Percentiles rank a stretch among this genome's conserved stretches.
phyloP scores from a whole-genome alignment of 2,113 vertebrate species.

The Dicrurus megarhynchus region DNA sequence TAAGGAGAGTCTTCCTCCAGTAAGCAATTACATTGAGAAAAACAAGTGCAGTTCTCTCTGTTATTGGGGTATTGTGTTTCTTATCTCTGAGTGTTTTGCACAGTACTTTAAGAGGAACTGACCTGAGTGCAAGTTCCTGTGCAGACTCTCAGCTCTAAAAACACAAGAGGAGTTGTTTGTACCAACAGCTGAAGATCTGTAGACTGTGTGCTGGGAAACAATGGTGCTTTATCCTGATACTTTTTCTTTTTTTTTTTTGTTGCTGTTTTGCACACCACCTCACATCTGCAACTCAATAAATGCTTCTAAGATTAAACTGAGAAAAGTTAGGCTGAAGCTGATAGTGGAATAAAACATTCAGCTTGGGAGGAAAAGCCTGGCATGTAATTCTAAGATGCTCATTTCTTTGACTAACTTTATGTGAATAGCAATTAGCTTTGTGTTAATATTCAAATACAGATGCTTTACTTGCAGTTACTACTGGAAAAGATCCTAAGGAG shows the following conservation, averaged over 20 bases:
- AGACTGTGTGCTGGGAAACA: neutral
- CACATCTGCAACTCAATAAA: neutral
- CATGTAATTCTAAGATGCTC: neutral
- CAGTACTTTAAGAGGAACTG: neutral
- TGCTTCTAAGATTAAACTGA: neutral
- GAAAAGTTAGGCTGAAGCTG: neutral
- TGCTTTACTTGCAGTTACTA: neutral
- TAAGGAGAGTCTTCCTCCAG: neutral
- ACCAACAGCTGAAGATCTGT: neutral
- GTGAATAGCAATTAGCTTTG: neutral
- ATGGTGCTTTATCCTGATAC: neutral
- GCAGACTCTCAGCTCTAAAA: neutral
- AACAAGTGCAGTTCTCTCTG: neutral
- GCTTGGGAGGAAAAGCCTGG: neutral
- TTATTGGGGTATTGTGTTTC: neutral
- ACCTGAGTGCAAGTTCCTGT: neutral
- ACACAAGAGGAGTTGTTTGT: neutral
- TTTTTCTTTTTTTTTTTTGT: accelerated
- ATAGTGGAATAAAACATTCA: neutral
- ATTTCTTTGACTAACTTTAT: neutral
- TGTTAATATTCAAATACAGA: neutral
- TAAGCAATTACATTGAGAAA: neutral
- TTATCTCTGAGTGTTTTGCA: neutral
- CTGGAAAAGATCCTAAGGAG: neutral
- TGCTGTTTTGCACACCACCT: neutral